Percentiles rank a stretch among this genome's conserved stretches.
These are phyloP conservation scores for Grammomys dolichurus DNA, from an alignment of 2,113 vertebrate genomes.

Conservation along the genomic window DNA sequence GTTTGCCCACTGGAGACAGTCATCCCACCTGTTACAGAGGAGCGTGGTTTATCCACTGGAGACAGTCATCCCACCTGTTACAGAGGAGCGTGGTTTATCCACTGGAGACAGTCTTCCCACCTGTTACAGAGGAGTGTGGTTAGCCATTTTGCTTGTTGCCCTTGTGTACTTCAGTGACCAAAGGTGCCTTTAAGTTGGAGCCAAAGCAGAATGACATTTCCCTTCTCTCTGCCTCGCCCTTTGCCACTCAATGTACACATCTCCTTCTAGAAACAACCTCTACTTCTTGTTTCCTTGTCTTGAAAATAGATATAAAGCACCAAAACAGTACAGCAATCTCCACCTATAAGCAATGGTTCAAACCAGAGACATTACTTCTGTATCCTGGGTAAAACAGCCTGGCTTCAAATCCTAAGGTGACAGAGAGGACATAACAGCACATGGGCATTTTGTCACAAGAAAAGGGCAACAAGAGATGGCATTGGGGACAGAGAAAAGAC, in stretches of 20 bases:
- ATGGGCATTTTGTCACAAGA: background rate
- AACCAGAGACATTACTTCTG: background rate
- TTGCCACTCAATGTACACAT: background rate
- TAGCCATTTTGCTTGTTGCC: background rate
- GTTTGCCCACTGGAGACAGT: background rate
- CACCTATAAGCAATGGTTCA: background rate
- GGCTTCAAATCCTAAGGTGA: background rate
- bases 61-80: too few relatives aligned
- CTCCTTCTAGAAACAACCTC: background rate
- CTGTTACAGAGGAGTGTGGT: background rate
- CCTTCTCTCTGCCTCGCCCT: background rate
- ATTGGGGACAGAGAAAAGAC: background rate
- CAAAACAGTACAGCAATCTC: background rate
- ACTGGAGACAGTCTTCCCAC: too few relatives aligned
- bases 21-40: too few relatives aligned
- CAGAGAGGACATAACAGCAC: background rate
- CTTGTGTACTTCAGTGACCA: background rate
- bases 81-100: background rate
- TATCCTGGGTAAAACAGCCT: background rate
- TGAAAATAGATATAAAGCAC: background rate
- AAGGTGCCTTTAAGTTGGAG: background rate
- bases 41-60: background rate
- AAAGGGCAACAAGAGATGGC: background rate
- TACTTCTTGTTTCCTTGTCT: background rate
- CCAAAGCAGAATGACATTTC: background rate